Conservation (phyloP, 2,113 vertebrate genomes). For the Rana temporaria region DNA sequence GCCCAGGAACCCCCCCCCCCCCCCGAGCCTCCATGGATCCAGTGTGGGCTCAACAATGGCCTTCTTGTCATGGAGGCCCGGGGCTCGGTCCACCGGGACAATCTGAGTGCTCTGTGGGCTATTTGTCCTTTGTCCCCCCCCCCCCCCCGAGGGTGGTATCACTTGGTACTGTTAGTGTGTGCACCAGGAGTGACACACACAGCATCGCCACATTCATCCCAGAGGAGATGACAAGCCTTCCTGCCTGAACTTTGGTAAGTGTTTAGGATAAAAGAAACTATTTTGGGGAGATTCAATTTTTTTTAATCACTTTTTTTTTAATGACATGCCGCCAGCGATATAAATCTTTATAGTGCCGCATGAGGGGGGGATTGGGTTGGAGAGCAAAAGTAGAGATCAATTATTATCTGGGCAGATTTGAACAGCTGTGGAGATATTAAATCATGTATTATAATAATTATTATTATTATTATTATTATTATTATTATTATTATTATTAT, state of each 20-base stretch:
- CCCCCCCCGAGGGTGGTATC: constrained; percentile 36
- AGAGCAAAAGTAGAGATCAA: no score
- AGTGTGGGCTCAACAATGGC: constrained; percentile 20
- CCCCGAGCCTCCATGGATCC: background rate
- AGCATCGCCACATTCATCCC: background rate
- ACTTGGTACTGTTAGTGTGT: constrained; percentile 43
- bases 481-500: no score
- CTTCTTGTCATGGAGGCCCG: constrained; percentile 13
- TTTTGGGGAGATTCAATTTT: background rate
- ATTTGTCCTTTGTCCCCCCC: constrained; percentile 41
- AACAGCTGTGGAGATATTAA: no score
- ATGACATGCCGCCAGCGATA: no score
- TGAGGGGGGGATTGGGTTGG: no score
- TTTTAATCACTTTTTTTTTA: no score
- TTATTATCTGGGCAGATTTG: no score
- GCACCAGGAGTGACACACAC: constrained; percentile 18
- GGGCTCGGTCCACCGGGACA: constrained; percentile 28
- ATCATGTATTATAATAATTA: no score
- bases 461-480: no score
- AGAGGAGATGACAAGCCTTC: constrained; percentile 6
- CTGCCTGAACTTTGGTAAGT: constrained; percentile 18
- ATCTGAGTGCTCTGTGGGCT: background rate
- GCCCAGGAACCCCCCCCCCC: background rate
- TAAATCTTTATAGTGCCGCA: no score
- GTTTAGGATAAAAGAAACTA: background rate